A percentile compares a stretch with the other conserved stretches of the same genome.
Evolutionary conservation across 2,888 invertebrate genomes (phyloP).

Genomic region (Callyntrura guangdongensis): DNA sequence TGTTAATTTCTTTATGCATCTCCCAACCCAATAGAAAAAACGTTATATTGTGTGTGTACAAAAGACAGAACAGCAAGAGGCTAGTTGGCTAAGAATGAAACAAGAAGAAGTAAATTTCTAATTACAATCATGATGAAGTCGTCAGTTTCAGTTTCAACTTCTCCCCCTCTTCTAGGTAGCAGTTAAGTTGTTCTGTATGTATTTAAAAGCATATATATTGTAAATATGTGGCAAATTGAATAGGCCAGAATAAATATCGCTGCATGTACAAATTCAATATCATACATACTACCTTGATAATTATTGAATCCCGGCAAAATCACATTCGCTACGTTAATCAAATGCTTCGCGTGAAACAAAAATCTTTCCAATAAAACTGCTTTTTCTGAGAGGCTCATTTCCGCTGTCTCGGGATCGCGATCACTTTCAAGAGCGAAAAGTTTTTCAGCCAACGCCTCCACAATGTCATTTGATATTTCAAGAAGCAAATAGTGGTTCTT

Average conservation of each 20-base stretch:
- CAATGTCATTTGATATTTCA: conserved; percentile 76
- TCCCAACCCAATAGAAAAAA: too few relatives aligned
- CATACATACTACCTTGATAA: conserved; percentile 78
- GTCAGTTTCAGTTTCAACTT: conserved; percentile 8
- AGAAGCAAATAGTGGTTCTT: conserved; percentile 78
- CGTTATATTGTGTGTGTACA: too few relatives aligned
- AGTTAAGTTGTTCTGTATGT: conserved; percentile 45
- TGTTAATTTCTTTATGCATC: too few relatives aligned
- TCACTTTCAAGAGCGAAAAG: conserved; percentile 16
- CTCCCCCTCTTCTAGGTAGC: conserved; percentile 57
- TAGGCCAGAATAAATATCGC: too few relatives aligned
- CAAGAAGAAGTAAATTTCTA: too few relatives aligned
- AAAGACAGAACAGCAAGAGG: too few relatives aligned
- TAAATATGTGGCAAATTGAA: too few relatives aligned
- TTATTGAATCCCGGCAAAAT: conserved; percentile 80
- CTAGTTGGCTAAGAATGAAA: too few relatives aligned
- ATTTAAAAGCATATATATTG: background rate
- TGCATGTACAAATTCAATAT: background rate
- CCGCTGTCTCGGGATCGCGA: background rate
- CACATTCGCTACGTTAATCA: conserved; percentile 75
- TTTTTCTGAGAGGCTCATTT: conserved; percentile 1
- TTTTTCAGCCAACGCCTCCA: conserved; percentile 65
- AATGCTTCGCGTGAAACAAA: conserved; percentile 70
- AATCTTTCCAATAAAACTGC: conserved; percentile 54
- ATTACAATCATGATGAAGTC: background rate